Evolutionary conservation across 1,140 invertebrate species (phyloP), one percentile per base, ranked within the genome.

Genomic region (Oedothorax gibbosus): DNA sequence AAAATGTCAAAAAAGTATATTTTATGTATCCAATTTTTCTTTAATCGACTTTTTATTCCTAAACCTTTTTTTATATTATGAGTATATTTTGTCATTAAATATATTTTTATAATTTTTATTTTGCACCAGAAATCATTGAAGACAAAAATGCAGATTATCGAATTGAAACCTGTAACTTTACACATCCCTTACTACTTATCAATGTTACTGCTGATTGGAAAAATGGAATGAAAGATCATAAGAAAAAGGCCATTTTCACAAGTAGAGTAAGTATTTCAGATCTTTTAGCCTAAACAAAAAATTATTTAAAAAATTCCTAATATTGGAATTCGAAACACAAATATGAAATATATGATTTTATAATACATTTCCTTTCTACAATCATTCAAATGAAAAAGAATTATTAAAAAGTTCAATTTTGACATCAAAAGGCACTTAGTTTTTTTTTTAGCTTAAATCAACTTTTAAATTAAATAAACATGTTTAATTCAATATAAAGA

Each of bases 181-280:
- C 12, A 18, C 65, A 81, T 62, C 51, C 65, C 12, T 50, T 50
- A 11, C n/a, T 53, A 18, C 15, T 54, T 7, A 81, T 81, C 56
- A 57, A 81, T 60, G 78, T 81, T 8, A 71, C 51, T 49, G 78
- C 78, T 12, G 78, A 81, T n/a, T 81, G 78, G 78, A 35, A 10
- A 11, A 20, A 20, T 49, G 54, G 12, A 20, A 7, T 11, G 15
- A n/a, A 12, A 15, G 53, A 71, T 51, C 78, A 81, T 35, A n/a
- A 81, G 20, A 81, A 81, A 53, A 81, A 35, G 50, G 66, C 62
- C 49, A 14, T 71, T 9, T 71, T 81, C 35, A 50, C 53, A 7
- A 53, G 78, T 53, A 49, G 9, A 20, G 78, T 81, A 81, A 81
- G 64, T 65, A n/a, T 5, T 62, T 11, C 9, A 68, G 12, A 35